These are phyloP conservation scores for Vidua chalybeata DNA, from an alignment of 2,113 vertebrate genomes.

Conservation along the genomic window DNA sequence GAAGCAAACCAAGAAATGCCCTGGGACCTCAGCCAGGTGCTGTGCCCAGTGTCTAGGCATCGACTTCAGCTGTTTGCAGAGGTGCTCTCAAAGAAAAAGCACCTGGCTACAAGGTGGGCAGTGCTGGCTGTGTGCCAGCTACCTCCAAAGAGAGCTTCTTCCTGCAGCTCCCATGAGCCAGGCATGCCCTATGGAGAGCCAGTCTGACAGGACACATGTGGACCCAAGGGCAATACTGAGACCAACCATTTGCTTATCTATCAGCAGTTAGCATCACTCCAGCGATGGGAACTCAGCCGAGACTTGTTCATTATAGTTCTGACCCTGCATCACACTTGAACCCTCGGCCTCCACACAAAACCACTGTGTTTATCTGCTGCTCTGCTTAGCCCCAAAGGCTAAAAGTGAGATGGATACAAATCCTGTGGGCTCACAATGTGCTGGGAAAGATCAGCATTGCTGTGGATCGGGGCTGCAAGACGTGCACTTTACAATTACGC, in stretches of 20 bases:
- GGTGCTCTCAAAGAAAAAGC: not conserved
- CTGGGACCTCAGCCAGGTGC: not conserved
- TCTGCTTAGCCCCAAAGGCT: not conserved
- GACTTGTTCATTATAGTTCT: not conserved
- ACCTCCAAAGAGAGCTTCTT: not conserved
- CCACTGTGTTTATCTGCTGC: not conserved
- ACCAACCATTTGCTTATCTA: not conserved
- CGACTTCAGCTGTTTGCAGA: fast-evolving
- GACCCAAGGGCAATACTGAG: not conserved
- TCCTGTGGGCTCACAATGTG: not conserved
- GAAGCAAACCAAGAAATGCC: not conserved
- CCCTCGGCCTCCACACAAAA: not conserved
- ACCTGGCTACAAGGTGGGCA: not conserved
- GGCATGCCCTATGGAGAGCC: not conserved
- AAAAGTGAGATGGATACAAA: not conserved
- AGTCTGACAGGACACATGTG: not conserved
- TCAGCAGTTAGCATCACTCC: not conserved
- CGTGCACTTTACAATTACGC: fast-evolving
- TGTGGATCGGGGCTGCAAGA: not conserved
- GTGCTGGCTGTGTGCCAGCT: not conserved
- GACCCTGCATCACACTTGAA: conserved; percentile 16
- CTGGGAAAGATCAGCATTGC: not conserved
- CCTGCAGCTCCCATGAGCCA: not conserved
- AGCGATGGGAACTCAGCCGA: not conserved
- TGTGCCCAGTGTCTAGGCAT: not conserved